Evolutionary conservation across 2,888 invertebrate species (phyloP).

Genomic region (Nomada fabriciana): DNA sequence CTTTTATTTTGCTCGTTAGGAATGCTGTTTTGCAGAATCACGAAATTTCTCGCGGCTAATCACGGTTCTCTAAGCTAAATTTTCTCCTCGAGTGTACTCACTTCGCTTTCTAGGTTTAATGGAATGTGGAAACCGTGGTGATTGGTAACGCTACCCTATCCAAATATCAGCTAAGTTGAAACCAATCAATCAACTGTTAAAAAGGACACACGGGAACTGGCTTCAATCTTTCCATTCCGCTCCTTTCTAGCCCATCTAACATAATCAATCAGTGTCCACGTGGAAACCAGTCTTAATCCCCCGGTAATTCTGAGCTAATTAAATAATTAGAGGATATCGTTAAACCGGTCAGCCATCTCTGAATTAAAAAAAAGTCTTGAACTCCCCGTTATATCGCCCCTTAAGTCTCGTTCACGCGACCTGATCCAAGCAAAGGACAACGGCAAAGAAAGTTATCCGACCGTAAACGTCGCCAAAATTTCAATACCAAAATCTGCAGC

Average conservation of each 20-base stretch:
- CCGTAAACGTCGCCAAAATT: too few relatives aligned
- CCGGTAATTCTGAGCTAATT: too few relatives aligned
- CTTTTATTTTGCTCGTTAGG: not conserved
- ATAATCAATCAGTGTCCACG: too few relatives aligned
- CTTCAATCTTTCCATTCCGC: not conserved
- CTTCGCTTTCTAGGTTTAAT: not conserved
- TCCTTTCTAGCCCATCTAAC: too few relatives aligned
- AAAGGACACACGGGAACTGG: not conserved
- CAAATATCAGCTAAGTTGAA: not conserved
- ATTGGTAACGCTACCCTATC: not conserved
- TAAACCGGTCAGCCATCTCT: too few relatives aligned
- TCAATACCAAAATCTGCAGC: too few relatives aligned
- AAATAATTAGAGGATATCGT: too few relatives aligned
- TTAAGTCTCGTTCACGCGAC: not conserved
- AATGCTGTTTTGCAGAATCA: not conserved
- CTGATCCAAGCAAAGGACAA: not conserved
- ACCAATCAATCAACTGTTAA: not conserved
- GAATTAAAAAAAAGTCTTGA: too few relatives aligned
- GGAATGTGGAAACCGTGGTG: not conserved
- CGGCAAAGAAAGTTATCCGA: not conserved
- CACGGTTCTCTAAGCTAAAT: not conserved
- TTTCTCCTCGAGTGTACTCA: not conserved
- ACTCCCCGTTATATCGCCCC: too few relatives aligned
- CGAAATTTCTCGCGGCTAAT: not conserved
- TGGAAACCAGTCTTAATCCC: too few relatives aligned